A percentile compares a stretch with the other conserved stretches of the same genome.
Evolutionary conservation across 2,888 invertebrate species (phyloP).

Genomic region (Standfussiana lucernea): DNA sequence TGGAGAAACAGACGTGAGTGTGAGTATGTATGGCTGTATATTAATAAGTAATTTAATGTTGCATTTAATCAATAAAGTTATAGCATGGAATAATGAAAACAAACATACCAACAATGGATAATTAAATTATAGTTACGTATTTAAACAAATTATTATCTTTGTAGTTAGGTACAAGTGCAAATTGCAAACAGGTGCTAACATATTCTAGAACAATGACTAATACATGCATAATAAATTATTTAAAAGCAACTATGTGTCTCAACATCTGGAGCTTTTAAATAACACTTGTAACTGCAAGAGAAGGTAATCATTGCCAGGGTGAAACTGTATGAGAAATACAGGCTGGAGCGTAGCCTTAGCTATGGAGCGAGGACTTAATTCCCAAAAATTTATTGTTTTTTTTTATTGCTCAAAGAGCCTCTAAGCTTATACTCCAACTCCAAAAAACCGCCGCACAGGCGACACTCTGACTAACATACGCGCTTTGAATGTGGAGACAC

Average conservation of each 20-base stretch:
- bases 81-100: neutral
- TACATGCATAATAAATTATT: neutral
- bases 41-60: neutral
- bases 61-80: neutral
- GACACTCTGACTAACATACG: too few relatives aligned
- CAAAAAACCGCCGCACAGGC: too few relatives aligned
- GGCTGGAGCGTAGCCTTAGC: too few relatives aligned
- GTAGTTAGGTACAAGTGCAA: neutral
- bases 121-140: constrained; percentile 1
- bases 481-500: too few relatives aligned
- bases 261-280: neutral
- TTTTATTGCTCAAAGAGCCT: too few relatives aligned
- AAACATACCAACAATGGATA: neutral
- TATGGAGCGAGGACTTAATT: neutral
- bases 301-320: neutral
- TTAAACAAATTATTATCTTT: neutral
- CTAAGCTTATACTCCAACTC: too few relatives aligned
- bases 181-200: constrained; percentile 12
- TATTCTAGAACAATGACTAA: constrained; percentile 9
- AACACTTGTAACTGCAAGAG: neutral
- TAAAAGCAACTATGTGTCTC: neutral
- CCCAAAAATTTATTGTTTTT: neutral
- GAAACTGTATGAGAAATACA: neutral
- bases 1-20: too few relatives aligned
- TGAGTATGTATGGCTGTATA: neutral